These are phyloP conservation scores for Pipistrellus pygmaeus DNA, from an alignment of 2,797 vertebrate genomes.

Conservation along the genomic window DNA sequence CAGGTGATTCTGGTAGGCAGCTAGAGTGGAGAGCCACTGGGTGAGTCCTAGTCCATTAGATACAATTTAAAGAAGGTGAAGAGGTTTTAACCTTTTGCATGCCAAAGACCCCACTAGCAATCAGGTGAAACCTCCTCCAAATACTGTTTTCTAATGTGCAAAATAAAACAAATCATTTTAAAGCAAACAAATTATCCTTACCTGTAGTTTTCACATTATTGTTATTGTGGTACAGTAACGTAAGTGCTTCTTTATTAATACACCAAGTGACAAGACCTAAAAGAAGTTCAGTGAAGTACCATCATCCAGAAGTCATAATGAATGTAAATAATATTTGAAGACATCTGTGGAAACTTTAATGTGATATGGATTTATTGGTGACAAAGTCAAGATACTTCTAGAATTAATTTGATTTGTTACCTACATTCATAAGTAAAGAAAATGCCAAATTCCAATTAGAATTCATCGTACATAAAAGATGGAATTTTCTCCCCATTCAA, in stretches of 20 bases:
- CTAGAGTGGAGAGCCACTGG: not conserved
- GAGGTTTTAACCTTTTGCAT: not conserved
- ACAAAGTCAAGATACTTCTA: not conserved
- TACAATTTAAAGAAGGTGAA: not conserved
- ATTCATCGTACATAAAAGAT: not conserved
- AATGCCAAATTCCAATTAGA: conserved; percentile 1
- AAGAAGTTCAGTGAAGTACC: not conserved
- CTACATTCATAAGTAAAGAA: conserved; percentile 4
- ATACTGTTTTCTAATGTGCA: not conserved
- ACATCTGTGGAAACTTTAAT: not conserved
- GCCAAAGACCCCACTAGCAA: not conserved
- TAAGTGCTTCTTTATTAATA: conserved; percentile 1
- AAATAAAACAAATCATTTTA: conserved; percentile 11
- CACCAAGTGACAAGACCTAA: conserved; percentile 6
- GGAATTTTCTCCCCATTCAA: not conserved
- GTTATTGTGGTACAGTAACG: not conserved
- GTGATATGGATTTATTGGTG: not conserved
- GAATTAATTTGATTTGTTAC: not conserved
- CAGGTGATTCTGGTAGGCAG: not conserved
- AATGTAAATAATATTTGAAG: not conserved
- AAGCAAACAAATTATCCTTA: conserved; percentile 10
- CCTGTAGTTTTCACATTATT: not conserved
- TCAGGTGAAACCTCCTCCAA: not conserved
- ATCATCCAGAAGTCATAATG: not conserved
- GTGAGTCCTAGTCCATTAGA: not conserved